Base-by-base conservation (phyloP, 2,888 invertebrate genomes). In the Parelbella ahira region DNA sequence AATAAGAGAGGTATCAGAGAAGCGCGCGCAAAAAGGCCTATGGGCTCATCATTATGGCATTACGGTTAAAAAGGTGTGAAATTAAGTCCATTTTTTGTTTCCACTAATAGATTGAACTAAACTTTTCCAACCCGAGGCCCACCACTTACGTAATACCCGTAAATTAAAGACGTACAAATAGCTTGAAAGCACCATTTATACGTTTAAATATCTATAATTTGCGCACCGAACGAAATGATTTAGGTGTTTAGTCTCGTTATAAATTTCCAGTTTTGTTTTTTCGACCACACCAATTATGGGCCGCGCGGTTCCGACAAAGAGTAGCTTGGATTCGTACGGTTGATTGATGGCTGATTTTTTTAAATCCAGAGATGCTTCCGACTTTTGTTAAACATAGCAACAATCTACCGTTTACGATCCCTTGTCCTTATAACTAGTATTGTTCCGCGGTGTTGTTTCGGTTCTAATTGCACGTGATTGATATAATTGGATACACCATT, bases 1-100 rank as follows among this genome's bases (percentile, higher is more conserved):
- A 60, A 60, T 58, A 58, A 57, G 56, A 55, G 47, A 45, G n/a
- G n/a, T 51, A 53, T 58, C 58, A 44, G 45, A 53, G 55, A 63
- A 65, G 58, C 65, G 67, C 68, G 66, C 72, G 78, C 71, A 79
- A 73, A 72, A 77, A 75, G 72, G n/a, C 69, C 63, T 60, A 62
- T 63, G 68, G 72, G 68, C 62, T 60, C 61, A 60, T 76, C 69
- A 84, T 86, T 83, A 82, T 73, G 64, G 63, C 70, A 84, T 84
- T 82, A 80, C 80, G 76, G 57, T 67, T 77, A 82, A 86, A 83
- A 84, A 86, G 81, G 86, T 87, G 84, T 84, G 81, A 86, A 87
- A 86, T 87, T 86, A 83, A 73, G 75, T 73, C 71, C 57, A 70
- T 63, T 84, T 84, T 84, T 83, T 80, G 73, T 71, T 61, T n/a